Evolutionary conservation across 2,888 invertebrate genomes (phyloP), one percentile per base, ranked within the genome.

Genomic region (Chelonus formosanus): DNA sequence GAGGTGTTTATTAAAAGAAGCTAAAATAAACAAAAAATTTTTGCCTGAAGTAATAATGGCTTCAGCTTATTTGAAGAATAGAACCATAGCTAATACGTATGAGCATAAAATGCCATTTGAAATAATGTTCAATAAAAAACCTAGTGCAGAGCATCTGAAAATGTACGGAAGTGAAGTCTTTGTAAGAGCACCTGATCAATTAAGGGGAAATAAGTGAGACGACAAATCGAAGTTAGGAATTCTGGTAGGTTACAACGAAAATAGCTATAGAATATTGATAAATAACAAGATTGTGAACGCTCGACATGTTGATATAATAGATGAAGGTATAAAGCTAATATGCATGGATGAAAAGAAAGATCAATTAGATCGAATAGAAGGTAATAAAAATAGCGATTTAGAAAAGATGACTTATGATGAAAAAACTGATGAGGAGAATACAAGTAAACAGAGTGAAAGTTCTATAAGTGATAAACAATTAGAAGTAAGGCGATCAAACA

Each of bases 41-140:
- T 74, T 71, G 74, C 70, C 73, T 4, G 71, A 74, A 66, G 47
- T 72, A 3, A 52, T 73, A 2, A 67, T 43, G 56, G 58, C 71
- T 3, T 67, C 62, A 3, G 64, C 69, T 3, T 71, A 74, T 57
- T 60, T 68, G 43, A 71, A 71, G 66, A 73, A 71, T 45, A 43
- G 67, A 43, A 63, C 65, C 2, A 35, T 69, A 7, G 68, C 71
- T 2, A 70, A 71, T 32, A 72, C 71, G 5, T 48, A 48, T 20
- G 70, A 71, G 58, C 62, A 67, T n/a, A 72, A 70, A 70, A 68
- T 66, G 6, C 69, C 70, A 20, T 71, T 63, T 7, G 68, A 72
- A 55, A 70, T 71, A 57, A 53, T 70, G n/a, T 70, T 72, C 55
- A 52, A 50, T 4, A 66, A 48, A 56, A 70, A 67, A 55, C 71